Percentiles rank a stretch among this genome's conserved stretches.
phyloP scores from a whole-genome alignment of 2,888 invertebrate genomes.

The Gandaritis pyraliata region DNA sequence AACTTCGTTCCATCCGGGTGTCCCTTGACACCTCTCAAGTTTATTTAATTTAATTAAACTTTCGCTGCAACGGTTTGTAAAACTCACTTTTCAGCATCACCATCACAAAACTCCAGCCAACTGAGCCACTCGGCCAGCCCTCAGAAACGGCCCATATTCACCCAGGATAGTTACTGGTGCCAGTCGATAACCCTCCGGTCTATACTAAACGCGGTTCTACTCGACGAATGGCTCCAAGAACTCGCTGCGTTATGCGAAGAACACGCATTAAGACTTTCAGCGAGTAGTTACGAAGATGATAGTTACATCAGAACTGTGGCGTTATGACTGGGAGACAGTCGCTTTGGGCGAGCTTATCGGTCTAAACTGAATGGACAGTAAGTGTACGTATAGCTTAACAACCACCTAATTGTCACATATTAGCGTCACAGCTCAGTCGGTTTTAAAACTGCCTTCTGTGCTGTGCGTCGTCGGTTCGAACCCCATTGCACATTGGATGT shows the following conservation, averaged over 20 bases:
- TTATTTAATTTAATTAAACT: no score
- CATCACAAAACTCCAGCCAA: conserved; percentile 46
- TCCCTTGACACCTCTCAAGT: no score
- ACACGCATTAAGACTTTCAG: conserved; percentile 87
- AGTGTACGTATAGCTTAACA: neutral
- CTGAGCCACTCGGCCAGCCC: conserved; percentile 49
- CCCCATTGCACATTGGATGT: no score
- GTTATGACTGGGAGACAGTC: conserved; percentile 68
- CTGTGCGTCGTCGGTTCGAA: no score
- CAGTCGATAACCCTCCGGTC: conserved; percentile 73
- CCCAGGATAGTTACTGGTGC: conserved; percentile 77
- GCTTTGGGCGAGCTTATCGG: neutral
- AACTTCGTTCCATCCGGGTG: no score
- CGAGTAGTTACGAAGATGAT: conserved; percentile 67
- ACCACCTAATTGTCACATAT: neutral
- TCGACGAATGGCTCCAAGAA: conserved; percentile 98
- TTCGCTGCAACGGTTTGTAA: no score
- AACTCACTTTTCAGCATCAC: conserved; percentile 44
- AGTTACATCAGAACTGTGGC: conserved; percentile 67
- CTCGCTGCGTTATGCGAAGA: conserved; percentile 97
- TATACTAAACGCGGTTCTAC: conserved; percentile 88
- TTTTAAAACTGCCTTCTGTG: no score
- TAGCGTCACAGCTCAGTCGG: no score
- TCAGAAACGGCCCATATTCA: conserved; percentile 65
- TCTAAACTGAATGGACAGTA: conserved; percentile 5